Base-by-base conservation (phyloP, 2,888 invertebrate species). In the Itoplectis maculator region DNA sequence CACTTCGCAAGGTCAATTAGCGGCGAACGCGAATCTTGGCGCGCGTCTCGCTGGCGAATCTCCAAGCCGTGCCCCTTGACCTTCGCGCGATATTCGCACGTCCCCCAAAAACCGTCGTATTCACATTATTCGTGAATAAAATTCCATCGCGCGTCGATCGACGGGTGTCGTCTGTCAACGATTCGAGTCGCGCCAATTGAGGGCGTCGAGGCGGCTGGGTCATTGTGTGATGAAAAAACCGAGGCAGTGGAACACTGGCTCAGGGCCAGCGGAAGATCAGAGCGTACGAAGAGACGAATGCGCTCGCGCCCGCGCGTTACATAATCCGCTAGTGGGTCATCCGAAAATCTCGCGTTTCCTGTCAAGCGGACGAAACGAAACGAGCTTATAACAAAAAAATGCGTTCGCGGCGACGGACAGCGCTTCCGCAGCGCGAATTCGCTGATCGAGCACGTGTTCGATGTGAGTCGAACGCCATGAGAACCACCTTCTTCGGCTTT, bases 241-340 rank as follows among this genome's bases (percentile, higher is more conserved):
- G 63, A 86, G 85, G 73, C 85, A 90, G 85, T 88, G 76, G 88
- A 84, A 74, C 83, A 88, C 82, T 87, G 86, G 87, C 88, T 87
- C 87, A 87, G 68, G 84, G 87, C 88, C 88, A 88, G 80, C 65
- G n/a, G n/a, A n/a, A n/a, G n/a, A n/a, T n/a, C n/a, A 66, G 18
- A 9, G 51, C 18, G 9, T 20, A 2, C 40, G 61, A 61, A 0
- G 37, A 37, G 37, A 61, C 59, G 5, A 5, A 29, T 3, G n/a
- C 35, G 59, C n/a, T n/a, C n/a, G n/a, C 37, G 18, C 11, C 37
- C 37, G 61, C 49, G 51, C 37, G 73, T 90, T 90, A 90, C 79
- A 86, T 91, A 90, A 90, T 82, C 13, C 51, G 7, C 20, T 79
- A 66, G 66, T 82, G 77, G 81, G 77, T 77, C 70, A 81, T 68